phyloP scores from a whole-genome alignment of 2,888 invertebrate species.

The Limenitis camilla region DNA sequence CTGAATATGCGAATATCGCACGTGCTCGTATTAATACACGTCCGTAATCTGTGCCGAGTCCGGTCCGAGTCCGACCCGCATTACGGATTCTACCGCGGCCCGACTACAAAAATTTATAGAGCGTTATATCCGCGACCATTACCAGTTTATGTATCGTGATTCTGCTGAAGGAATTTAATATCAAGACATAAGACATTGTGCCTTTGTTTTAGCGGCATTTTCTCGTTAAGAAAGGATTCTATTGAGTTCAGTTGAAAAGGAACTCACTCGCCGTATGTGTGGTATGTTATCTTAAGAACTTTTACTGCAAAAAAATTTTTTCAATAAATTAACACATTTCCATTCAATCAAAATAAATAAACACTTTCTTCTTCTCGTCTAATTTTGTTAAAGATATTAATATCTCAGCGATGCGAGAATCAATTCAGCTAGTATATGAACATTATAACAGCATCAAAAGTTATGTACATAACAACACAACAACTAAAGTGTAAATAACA shows the following conservation, averaged over 20 bases:
- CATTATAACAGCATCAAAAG: no score
- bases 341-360: no score
- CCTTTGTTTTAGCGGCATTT: slow-evolving; percentile 23
- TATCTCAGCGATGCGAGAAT: no score
- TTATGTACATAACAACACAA: neutral
- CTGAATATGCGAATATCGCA: slow-evolving; percentile 30
- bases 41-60: slow-evolving; percentile 59
- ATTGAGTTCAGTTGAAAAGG: neutral
- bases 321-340: no score
- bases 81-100: slow-evolving; percentile 46
- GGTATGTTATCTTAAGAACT: no score
- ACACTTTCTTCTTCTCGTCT: no score
- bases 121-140: slow-evolving; percentile 42
- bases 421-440: no score
- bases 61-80: no score
- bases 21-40: slow-evolving; percentile 45
- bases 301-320: no score
- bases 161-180: slow-evolving; percentile 59
- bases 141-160: slow-evolving; percentile 52
- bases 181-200: slow-evolving; percentile 27
- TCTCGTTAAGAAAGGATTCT: neutral
- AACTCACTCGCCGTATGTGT: no score
- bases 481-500: slow-evolving; percentile 2
- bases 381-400: no score
- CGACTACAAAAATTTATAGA: slow-evolving; percentile 74